Conservation (phyloP, 2,888 invertebrate species). For the Cerceris ruficornis region DNA sequence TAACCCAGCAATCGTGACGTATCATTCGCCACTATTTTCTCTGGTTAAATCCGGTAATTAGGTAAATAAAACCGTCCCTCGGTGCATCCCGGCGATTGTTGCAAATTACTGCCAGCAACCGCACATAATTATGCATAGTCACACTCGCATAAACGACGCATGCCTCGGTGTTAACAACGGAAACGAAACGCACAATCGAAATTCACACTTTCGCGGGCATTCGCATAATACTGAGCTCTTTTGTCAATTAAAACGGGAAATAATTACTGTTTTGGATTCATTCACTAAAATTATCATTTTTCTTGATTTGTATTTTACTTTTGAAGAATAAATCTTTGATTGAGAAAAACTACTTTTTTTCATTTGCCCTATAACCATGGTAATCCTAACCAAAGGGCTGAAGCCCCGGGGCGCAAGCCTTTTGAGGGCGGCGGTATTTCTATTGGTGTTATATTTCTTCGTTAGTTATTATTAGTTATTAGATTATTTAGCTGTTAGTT, state of each 20-base stretch:
- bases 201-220: neutral
- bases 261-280: too few species aligned
- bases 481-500: too few species aligned
- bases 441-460: too few species aligned
- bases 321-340: too few species aligned
- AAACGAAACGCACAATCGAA: neutral
- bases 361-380: too few species aligned
- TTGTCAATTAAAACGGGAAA: neutral
- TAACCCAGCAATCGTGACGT: slow-evolving; percentile 45
- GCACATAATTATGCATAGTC: slow-evolving; percentile 52
- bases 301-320: too few species aligned
- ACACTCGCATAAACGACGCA: slow-evolving; percentile 25
- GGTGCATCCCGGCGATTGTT: slow-evolving; percentile 52
- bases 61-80: slow-evolving; percentile 67
- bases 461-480: too few species aligned
- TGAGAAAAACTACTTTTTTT: too few species aligned
- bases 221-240: neutral
- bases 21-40: slow-evolving; percentile 59
- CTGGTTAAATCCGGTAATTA: slow-evolving; percentile 66
- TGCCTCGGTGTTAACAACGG: slow-evolving; percentile 17
- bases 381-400: too few species aligned
- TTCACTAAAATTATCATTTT: too few species aligned
- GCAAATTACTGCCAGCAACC: slow-evolving; percentile 50
- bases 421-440: too few species aligned
- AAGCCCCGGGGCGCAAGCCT: too few species aligned